Conservation (phyloP, 2,113 vertebrate genomes). For the Phyllostomus discolor region DNA sequence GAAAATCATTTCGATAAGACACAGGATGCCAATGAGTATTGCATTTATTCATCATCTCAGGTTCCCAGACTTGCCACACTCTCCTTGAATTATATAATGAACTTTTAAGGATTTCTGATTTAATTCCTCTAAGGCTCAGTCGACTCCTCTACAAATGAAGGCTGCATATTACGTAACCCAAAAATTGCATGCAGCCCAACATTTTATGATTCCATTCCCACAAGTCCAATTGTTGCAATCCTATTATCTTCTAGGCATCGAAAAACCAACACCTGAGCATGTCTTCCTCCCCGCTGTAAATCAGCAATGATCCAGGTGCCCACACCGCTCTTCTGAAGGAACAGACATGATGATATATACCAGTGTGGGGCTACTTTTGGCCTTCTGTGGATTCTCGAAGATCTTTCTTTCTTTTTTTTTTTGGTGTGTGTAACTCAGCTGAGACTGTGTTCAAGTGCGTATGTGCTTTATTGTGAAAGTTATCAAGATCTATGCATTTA, state of each 20-base stretch:
- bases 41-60: background rate
- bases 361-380: background rate
- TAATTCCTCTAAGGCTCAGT: background rate
- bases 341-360: background rate
- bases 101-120: background rate
- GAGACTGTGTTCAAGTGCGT: background rate
- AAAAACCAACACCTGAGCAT: background rate
- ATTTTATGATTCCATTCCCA: background rate
- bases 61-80: background rate
- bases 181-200: background rate
- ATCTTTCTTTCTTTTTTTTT: background rate
- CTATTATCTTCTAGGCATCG: background rate
- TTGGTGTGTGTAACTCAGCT: background rate
- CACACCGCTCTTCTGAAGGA: background rate
- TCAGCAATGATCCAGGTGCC: background rate
- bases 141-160: background rate
- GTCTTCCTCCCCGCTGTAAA: background rate
- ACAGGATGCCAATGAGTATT: background rate
- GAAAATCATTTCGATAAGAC: background rate
- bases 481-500: background rate
- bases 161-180: background rate
- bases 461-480: slow-evolving; percentile 16
- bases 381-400: background rate
- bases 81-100: background rate
- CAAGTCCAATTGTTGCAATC: background rate